Conservation (phyloP, 2,113 vertebrate genomes). For the Butorides virescens region DNA sequence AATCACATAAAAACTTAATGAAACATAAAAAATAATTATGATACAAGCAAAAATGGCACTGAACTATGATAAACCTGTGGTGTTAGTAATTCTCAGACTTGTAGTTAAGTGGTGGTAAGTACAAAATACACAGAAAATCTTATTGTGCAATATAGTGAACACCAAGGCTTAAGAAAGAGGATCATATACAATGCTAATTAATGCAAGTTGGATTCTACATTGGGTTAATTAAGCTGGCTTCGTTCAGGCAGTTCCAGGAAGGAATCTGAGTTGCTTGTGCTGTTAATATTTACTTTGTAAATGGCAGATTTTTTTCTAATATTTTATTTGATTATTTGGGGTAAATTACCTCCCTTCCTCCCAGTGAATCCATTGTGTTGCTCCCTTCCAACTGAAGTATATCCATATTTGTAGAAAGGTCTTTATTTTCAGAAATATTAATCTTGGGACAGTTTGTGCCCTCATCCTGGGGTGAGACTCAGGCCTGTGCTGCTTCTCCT, state of each 20-base stretch:
- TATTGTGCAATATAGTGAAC: background rate
- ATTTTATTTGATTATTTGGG: background rate
- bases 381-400: background rate
- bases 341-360: background rate
- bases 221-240: background rate
- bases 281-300: background rate
- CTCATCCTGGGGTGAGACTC: background rate
- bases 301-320: background rate
- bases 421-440: background rate
- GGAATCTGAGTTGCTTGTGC: background rate
- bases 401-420: background rate
- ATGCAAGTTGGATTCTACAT: background rate
- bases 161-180: background rate
- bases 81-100: constrained; percentile 8
- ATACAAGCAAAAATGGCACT: background rate
- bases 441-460: background rate
- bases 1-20: constrained; percentile 50
- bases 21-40: constrained; percentile 52
- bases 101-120: background rate
- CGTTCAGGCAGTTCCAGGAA: background rate
- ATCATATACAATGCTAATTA: background rate
- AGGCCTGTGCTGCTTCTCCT: background rate
- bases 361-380: accelerated
- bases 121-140: constrained; percentile 8
- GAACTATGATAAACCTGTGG: background rate